Percentiles rank a stretch among this genome's conserved stretches.
Evolutionary conservation across 2,888 invertebrate genomes (phyloP).

Genomic region (Andrena minutula): DNA sequence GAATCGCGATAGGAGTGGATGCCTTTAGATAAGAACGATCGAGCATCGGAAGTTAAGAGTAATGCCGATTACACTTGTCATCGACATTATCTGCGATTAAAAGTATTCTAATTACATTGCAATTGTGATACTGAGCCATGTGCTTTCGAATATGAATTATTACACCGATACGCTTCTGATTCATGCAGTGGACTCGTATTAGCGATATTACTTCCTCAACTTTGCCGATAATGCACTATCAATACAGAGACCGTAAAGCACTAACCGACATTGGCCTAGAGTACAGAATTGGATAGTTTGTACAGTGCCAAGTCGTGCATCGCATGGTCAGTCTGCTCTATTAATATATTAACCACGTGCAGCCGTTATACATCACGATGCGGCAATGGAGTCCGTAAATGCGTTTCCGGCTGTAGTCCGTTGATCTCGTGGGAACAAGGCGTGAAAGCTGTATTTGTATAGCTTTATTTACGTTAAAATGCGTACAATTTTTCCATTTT

Average conservation of each 20-base stretch:
- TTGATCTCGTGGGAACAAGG: slow-evolving; percentile 43
- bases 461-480: slow-evolving; percentile 61
- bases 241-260: slow-evolving; percentile 55
- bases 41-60: not conserved
- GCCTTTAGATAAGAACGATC: slow-evolving; percentile 14
- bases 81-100: not conserved
- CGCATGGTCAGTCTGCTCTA: slow-evolving; percentile 41
- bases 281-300: slow-evolving; percentile 71
- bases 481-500: slow-evolving; percentile 31
- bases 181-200: not conserved
- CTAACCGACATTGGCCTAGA: slow-evolving; percentile 74
- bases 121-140: no score
- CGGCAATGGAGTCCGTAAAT: not conserved
- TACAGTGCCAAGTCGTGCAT: slow-evolving; percentile 73
- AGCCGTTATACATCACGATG: slow-evolving; percentile 11
- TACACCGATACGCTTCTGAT: not conserved
- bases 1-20: not conserved
- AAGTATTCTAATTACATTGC: slow-evolving; percentile 3
- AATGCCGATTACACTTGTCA: not conserved
- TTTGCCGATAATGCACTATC: slow-evolving; percentile 35
- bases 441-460: slow-evolving; percentile 43
- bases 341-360: slow-evolving; percentile 58
- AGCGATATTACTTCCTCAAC: not conserved
- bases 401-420: slow-evolving; percentile 37
- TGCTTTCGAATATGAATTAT: not conserved